These are phyloP conservation scores for Cotesia typhae DNA, from an alignment of 1,140 invertebrate genomes.

Conservation along the genomic window DNA sequence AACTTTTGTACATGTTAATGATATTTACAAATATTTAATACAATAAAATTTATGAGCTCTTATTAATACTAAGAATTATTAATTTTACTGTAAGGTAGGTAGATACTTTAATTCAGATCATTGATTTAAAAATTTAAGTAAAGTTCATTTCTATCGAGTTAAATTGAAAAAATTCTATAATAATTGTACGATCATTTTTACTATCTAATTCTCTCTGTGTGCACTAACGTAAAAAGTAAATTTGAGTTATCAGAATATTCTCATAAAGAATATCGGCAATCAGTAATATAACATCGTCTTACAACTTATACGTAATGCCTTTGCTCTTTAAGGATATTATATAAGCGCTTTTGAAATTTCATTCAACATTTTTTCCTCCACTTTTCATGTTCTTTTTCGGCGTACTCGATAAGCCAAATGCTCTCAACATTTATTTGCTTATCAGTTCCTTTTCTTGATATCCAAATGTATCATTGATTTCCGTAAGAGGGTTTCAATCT, in stretches of 20 bases:
- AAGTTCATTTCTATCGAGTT: too few relatives aligned
- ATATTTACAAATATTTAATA: too few relatives aligned
- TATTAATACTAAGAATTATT: too few relatives aligned
- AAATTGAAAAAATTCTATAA: too few relatives aligned
- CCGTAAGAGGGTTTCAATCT: not conserved
- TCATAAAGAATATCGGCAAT: not conserved
- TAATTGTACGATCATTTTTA: too few relatives aligned
- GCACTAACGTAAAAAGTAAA: too few relatives aligned
- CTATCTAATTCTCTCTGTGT: too few relatives aligned
- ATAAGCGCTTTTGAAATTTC: not conserved
- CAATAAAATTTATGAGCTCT: too few relatives aligned
- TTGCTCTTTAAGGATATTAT: not conserved
- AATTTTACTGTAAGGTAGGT: too few relatives aligned
- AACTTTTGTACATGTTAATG: too few relatives aligned
- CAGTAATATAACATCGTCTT: not conserved
- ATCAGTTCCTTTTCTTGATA: not conserved
- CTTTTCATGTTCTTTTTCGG: not conserved
- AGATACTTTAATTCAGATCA: too few relatives aligned
- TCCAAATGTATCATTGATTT: not conserved
- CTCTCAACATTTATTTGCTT: slow-evolving; percentile 17
- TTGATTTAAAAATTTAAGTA: too few relatives aligned
- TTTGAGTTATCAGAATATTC: not conserved
- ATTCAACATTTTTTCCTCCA: not conserved
- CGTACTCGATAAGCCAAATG: slow-evolving; percentile 11
- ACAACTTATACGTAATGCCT: slow-evolving; percentile 5